Evolutionary conservation across 2,888 invertebrate species (phyloP), one percentile per base, ranked within the genome.

Genomic region (Rhopalosiphum nymphaeae): DNA sequence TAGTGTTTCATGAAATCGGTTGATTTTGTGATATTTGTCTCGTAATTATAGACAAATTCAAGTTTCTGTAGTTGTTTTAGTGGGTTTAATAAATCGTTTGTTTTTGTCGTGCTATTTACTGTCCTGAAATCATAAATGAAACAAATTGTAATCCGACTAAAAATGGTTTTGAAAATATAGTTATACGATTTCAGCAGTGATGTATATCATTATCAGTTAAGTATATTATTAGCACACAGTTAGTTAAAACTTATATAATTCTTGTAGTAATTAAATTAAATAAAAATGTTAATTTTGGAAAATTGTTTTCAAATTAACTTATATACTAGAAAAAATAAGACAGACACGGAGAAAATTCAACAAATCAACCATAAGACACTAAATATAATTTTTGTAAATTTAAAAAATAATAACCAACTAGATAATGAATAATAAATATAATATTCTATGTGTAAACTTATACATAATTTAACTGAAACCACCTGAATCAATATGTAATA

Each of bases 121-220:
- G 90, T 94, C 94, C 94, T 94, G 94, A 94, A 94, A 94, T 91
- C 94, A 94, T 94, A 94, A 94, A 94, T 61, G 61, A 94, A 93
- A 93, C 93, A 93, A 61, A 93, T 89, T 84, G 88, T 93, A 78
- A 78, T 90, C 85, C 4, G 46, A 26, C 44, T 36, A 90, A 85
- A 49, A 61, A 44, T 1, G 42, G 29, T 78, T 89, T 93, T 89
- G 36, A n/a, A 53, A 91, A 88, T 57, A 89, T 16, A 89, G 84
- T 84, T 89, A 88, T 88, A 53, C 11, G 56, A 89, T 93, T 92
- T 89, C 56, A 21, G 53, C 88, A 78, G 53, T 93, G 53, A 89
- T 78, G 11, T 88, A 42, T 56, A 92, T 78, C 29, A 67, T 36
- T 88, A 88, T 26, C 13, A 44, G 92, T 92, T 92, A 61, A 67